Evolutionary conservation across 37 sponge, comb jelly and placozoan species (phyloP).

Genomic region (Ianthella basta): DNA sequence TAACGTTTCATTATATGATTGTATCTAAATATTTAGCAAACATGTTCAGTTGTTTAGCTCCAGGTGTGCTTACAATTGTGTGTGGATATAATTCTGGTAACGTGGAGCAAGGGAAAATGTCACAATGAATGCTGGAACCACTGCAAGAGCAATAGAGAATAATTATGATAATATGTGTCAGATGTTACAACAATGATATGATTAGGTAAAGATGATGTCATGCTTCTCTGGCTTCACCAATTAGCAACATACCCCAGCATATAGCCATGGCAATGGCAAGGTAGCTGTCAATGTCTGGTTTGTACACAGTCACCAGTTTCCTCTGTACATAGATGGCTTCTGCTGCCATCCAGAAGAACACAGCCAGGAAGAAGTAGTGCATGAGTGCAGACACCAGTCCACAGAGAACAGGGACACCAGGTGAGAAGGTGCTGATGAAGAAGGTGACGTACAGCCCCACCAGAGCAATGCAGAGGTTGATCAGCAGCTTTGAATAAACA

Average conservation of each 20-base stretch:
- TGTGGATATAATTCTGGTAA: neutral
- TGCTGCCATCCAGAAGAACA: slow-evolving; percentile 36
- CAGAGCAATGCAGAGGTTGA: slow-evolving; percentile 45
- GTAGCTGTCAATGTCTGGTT: slow-evolving; percentile 15
- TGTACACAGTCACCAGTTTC: slow-evolving; percentile 39
- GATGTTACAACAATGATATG: too few species aligned
- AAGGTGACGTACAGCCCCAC: slow-evolving; percentile 51
- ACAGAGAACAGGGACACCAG: slow-evolving; percentile 28
- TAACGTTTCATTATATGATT: too few species aligned
- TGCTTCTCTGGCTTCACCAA: too few species aligned
- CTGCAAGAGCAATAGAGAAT: slow-evolving; percentile 4
- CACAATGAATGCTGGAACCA: slow-evolving; percentile 31
- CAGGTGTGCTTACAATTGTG: neutral
- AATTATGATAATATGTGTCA: too few species aligned
- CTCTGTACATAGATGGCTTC: slow-evolving; percentile 39
- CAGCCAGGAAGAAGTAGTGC: slow-evolving; percentile 57
- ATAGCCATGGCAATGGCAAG: slow-evolving; percentile 12
- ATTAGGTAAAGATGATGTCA: too few species aligned
- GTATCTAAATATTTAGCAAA: neutral
- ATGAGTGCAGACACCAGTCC: slow-evolving; percentile 24
- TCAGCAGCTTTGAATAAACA: slow-evolving; percentile 13
- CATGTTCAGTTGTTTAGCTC: neutral
- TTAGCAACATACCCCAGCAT: slow-evolving; percentile 31
- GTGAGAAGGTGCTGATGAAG: slow-evolving; percentile 15
- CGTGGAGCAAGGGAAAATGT: slow-evolving; percentile 6